phyloP scores from a whole-genome alignment of 2,888 invertebrate species.

The Leptinotarsa peninsularis region DNA sequence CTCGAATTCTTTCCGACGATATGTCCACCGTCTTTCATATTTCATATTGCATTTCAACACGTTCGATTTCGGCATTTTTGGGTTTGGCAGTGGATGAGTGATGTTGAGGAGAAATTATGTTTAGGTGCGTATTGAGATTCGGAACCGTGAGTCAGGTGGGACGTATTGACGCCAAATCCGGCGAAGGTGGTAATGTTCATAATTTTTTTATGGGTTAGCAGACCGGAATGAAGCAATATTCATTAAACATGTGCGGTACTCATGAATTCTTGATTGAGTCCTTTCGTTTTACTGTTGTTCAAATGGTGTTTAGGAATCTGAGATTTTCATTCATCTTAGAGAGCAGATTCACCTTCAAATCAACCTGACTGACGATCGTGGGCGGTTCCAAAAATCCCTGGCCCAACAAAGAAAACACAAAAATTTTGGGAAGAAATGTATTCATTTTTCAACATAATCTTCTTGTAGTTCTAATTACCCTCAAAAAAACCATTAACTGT shows the following conservation, averaged over 20 bases:
- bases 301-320: no score
- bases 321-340: no score
- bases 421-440: no score
- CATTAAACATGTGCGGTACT: neutral
- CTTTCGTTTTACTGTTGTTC: neutral
- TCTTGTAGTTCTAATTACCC: no score
- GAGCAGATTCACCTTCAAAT: no score
- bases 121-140: neutral
- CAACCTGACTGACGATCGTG: no score
- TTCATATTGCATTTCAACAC: slow-evolving; percentile 18
- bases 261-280: neutral
- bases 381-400: no score
- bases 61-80: slow-evolving; percentile 24
- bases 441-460: no score
- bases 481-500: no score
- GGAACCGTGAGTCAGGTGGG: slow-evolving; percentile 2
- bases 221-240: neutral
- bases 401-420: no score
- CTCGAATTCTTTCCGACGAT: slow-evolving; percentile 26
- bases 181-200: neutral
- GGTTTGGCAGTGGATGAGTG: slow-evolving; percentile 28
- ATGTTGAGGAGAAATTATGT: slow-evolving; percentile 21
- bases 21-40: slow-evolving; percentile 10
- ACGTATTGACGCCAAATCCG: slow-evolving; percentile 2
- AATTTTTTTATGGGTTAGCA: neutral